phyloP scores from a whole-genome alignment of 2,113 vertebrate genomes.

The Varanus komodoensis region DNA sequence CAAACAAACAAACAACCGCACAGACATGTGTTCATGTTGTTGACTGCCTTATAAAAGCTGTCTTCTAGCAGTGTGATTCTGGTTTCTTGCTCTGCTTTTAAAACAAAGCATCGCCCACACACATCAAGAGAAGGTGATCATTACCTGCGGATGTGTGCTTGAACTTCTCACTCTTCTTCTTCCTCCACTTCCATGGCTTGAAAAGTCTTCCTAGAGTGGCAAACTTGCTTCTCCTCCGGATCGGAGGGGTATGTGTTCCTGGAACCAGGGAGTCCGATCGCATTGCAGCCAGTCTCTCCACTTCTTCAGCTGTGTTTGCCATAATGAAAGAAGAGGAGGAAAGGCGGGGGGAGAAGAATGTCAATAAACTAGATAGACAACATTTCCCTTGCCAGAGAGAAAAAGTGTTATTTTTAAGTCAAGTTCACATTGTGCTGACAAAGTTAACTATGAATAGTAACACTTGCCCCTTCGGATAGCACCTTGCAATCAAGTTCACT shows the following conservation, averaged over 20 bases:
- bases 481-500: not conserved
- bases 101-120: conserved; percentile 20
- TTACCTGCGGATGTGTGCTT: conserved; percentile 98
- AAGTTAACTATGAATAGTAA: conserved; percentile 12
- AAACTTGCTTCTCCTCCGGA: conserved; percentile 94
- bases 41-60: not conserved
- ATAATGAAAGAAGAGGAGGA: conserved; percentile 39
- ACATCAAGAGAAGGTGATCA: conserved; percentile 45
- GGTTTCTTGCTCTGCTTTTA: not conserved
- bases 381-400: not conserved
- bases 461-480: not conserved
- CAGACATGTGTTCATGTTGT: not conserved
- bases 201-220: conserved; percentile 94
- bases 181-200: conserved; percentile 99
- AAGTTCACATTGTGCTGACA: not conserved
- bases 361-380: not conserved
- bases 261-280: conserved; percentile 93
- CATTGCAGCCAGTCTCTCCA: conserved; percentile 96
- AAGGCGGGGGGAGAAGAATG: conserved; percentile 31
- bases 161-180: conserved; percentile 99
- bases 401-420: not conserved
- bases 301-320: conserved; percentile 89
- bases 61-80: not conserved
- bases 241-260: conserved; percentile 93
- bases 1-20: not conserved